Percentiles rank a stretch among this genome's conserved stretches.
phyloP scores from a whole-genome alignment of 92 coral and sea anemone genomes.

The Nematostella vectensis region DNA sequence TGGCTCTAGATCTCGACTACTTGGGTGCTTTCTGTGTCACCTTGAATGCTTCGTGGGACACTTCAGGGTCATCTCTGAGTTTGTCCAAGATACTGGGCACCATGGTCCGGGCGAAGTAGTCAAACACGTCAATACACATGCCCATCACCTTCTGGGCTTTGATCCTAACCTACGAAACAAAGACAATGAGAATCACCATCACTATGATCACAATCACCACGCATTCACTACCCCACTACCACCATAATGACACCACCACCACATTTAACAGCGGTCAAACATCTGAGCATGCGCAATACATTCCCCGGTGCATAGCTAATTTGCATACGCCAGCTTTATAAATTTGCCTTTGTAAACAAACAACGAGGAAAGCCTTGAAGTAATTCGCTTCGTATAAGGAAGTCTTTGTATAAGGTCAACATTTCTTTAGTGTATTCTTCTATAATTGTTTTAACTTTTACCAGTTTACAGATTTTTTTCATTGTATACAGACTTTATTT shows the following conservation, averaged over 20 bases:
- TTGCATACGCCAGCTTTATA: background rate
- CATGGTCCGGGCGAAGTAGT: slow-evolving; percentile 83
- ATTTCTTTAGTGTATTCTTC: background rate
- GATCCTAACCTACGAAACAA: slow-evolving; percentile 67
- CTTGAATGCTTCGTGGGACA: slow-evolving; percentile 92
- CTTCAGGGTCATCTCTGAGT: slow-evolving; percentile 56
- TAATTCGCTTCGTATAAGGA: too few relatives aligned
- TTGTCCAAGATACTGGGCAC: slow-evolving; percentile 64
- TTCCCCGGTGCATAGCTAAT: background rate
- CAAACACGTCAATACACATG: slow-evolving; percentile 73
- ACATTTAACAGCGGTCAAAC: slow-evolving; percentile 1
- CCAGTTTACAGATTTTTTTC: background rate
- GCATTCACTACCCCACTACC: too few relatives aligned
- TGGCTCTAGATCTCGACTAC: too few relatives aligned
- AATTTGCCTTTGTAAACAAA: too few relatives aligned
- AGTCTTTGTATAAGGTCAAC: background rate
- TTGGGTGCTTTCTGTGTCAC: too few relatives aligned
- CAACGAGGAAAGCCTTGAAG: too few relatives aligned
- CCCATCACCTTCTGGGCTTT: slow-evolving; percentile 84
- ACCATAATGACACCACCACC: too few relatives aligned
- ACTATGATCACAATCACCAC: too few relatives aligned
- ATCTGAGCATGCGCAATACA: background rate
- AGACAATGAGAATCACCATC: too few relatives aligned
- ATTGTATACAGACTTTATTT: background rate
- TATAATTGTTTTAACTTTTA: background rate